These are phyloP conservation scores for Gymnoscelis rufifasciata DNA, from an alignment of 2,888 invertebrate genomes.

Conservation along the genomic window DNA sequence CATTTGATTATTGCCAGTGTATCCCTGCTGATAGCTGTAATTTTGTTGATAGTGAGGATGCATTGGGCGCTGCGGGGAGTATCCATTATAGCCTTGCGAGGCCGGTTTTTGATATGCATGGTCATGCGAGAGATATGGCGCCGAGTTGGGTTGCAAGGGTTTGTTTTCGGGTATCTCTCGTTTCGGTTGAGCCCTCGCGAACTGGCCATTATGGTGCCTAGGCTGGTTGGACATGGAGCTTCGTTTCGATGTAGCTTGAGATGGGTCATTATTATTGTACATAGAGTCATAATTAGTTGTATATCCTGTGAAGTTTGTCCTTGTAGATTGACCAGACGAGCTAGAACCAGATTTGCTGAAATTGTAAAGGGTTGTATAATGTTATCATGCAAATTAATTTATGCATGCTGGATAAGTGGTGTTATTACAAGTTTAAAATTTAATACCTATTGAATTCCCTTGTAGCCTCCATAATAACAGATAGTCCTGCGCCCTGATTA, in stretches of 20 bases:
- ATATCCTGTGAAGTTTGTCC: conserved; percentile 69
- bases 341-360: conserved; percentile 75
- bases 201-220: conserved; percentile 62
- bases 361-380: conserved; percentile 24
- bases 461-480: conserved; percentile 81
- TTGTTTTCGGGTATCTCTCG: conserved; percentile 55
- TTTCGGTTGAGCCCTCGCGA: conserved; percentile 55
- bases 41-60: conserved; percentile 58
- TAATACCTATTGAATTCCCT: conserved; percentile 80
- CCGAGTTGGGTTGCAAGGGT: conserved; percentile 39
- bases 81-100: conserved; percentile 56
- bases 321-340: conserved; percentile 71
- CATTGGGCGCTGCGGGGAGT: conserved; percentile 61
- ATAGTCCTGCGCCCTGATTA: conserved; percentile 71
- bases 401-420: too few relatives aligned
- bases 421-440: too few relatives aligned
- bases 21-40: conserved; percentile 63
- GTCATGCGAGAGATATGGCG: conserved; percentile 66
- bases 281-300: conserved; percentile 70
- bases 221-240: conserved; percentile 59
- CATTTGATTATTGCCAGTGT: conserved; percentile 54
- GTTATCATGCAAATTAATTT: too few relatives aligned
- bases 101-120: conserved; percentile 70
- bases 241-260: conserved; percentile 60
- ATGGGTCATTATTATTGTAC: conserved; percentile 65